Evolutionary conservation across 2,888 invertebrate species (phyloP).

Genomic region (Chironomus tentans): DNA sequence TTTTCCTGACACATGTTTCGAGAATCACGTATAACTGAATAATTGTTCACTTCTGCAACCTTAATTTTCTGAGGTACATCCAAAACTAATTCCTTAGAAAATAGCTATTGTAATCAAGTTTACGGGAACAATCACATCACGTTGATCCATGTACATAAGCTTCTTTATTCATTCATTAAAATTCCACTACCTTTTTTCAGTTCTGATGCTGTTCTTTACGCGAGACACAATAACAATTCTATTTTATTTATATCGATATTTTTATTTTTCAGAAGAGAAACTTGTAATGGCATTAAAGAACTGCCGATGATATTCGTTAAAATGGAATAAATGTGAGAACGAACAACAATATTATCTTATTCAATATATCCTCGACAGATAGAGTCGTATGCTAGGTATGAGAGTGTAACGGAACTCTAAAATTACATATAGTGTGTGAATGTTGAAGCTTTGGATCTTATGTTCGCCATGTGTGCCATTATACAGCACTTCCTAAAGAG

Average conservation of each 20-base stretch:
- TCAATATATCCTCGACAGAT: neutral
- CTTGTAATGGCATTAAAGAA: too few relatives aligned
- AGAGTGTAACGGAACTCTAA: neutral
- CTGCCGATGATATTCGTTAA: neutral
- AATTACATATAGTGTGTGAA: too few relatives aligned
- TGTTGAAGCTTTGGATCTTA: neutral
- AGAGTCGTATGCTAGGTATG: neutral
- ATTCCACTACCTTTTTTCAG: neutral
- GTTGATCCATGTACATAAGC: conserved; percentile 1
- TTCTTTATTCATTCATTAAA: neutral
- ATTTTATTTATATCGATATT: too few relatives aligned
- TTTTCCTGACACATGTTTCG: neutral
- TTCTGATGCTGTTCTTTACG: neutral
- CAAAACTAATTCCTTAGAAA: neutral
- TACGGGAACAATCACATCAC: conserved; percentile 14
- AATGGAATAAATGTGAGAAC: neutral
- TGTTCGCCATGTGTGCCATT: neutral
- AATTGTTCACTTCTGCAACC: neutral
- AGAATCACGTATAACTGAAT: neutral
- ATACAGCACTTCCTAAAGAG: neutral
- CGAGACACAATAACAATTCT: neutral
- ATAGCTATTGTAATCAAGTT: neutral
- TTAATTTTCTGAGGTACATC: neutral
- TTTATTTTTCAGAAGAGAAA: too few relatives aligned
- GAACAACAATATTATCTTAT: conserved; percentile 3